Conservation (phyloP, 2,113 vertebrate genomes). For the Zapus hudsonius region DNA sequence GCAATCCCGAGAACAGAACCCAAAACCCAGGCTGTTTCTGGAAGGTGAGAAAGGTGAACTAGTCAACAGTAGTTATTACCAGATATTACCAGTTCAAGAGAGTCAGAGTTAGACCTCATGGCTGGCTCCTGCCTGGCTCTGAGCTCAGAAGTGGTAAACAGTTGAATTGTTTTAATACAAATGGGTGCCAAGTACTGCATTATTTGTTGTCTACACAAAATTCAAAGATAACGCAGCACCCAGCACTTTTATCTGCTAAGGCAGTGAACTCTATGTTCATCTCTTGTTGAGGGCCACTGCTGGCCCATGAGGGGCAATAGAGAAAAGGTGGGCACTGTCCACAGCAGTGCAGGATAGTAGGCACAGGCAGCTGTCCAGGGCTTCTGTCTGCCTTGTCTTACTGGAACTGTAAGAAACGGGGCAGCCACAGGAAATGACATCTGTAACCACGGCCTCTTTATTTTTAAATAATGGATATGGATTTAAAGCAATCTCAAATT, state of each 20-base stretch:
- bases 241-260: background rate
- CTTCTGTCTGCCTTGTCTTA: background rate
- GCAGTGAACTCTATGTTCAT: background rate
- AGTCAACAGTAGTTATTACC: accelerated
- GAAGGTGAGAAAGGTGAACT: accelerated
- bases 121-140: background rate
- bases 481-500: constrained; percentile 13
- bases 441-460: background rate
- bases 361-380: background rate
- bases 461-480: background rate
- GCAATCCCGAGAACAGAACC: background rate
- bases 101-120: background rate
- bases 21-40: background rate
- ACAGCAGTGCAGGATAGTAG: background rate
- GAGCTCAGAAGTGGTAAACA: background rate
- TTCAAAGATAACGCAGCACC: background rate
- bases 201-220: constrained; percentile 5
- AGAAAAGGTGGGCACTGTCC: background rate
- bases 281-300: background rate
- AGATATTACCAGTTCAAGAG: background rate
- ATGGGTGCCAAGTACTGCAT: background rate
- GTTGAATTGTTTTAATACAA: background rate
- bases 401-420: background rate
- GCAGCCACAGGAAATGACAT: background rate
- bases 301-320: background rate